Evolutionary conservation across 1,140 invertebrate species (phyloP), one percentile per base, ranked within the genome.

Genomic region (Diabrotica undecimpunctata): DNA sequence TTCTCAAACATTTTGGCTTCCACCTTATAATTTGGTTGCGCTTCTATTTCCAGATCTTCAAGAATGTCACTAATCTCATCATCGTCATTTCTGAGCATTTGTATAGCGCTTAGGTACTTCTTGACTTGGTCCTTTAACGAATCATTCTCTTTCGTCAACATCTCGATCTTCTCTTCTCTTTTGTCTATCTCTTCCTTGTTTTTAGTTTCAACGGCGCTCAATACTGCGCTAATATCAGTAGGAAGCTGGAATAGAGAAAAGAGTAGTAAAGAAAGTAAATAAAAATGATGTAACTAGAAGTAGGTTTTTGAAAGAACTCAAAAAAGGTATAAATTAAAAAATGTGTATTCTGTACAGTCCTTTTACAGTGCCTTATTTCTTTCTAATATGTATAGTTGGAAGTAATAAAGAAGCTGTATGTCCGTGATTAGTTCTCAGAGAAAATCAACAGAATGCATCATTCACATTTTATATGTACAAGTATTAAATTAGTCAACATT

Each of bases 101-200:
- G 91, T 12, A 97, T 91, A 39, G 94, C 94, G 55, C 88, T 90
- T 53, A 96, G 89, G 80, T 96, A 97, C 74, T 94, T 94, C 67
- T 91, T 87, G 54, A 97, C 78, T 76, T 96, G 94, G 75, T 94
- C 90, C 76, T 94, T 92, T 63, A 96, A 80, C 60, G 91, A 81
- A 68, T 93, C 90, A 82, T 96, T 96, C 81, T 96, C 94, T 75
- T 91, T 92, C 46, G 61, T 64, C n/a, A 79, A 64, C 11, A 64
- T 54, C 39, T 63, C 64, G 25, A 79, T 72, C 59, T 72, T 71
- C 35, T 75, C 74, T n/a, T 72, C 68, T 25, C 65, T 70, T 54
- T 72, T 73, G n/a, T 65, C 61, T 13, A 73, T 66, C 65, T 74
- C 72, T 53, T 78, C 75, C 52, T 70, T 68, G 68, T 79, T 78